Percentiles rank a stretch among this genome's conserved stretches.
These are phyloP conservation scores for Porites rus DNA, from an alignment of 92 coral and sea anemone species.

Conservation along the genomic window DNA sequence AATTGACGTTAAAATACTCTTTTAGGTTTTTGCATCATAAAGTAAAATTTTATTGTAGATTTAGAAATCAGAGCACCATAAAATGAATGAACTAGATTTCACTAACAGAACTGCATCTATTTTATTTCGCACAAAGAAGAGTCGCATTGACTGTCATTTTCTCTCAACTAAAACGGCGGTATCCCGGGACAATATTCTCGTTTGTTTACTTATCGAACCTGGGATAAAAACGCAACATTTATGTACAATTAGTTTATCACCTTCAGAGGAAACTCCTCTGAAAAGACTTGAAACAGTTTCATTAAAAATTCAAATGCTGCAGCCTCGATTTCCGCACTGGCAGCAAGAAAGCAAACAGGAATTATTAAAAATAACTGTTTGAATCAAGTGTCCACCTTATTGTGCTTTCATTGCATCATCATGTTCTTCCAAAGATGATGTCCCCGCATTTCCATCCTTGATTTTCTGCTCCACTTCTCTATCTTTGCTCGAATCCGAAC, in stretches of 20 bases:
- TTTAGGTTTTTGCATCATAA: neutral
- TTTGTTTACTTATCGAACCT: neutral
- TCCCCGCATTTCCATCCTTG: neutral
- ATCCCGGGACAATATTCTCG: neutral
- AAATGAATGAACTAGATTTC: neutral
- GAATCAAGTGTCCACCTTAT: neutral
- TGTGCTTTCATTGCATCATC: neutral
- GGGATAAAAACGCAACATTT: neutral
- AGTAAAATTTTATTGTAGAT: neutral
- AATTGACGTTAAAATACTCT: neutral
- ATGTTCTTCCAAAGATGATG: constrained; percentile 6
- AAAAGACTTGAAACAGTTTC: neutral
- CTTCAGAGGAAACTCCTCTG: no score
- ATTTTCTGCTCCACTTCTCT: neutral
- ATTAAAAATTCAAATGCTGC: neutral
- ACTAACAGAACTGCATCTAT: neutral
- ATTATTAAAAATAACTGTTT: neutral
- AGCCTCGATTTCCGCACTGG: no score
- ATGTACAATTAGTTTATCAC: neutral
- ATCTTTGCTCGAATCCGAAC: constrained; percentile 18
- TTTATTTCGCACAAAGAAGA: neutral
- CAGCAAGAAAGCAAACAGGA: neutral
- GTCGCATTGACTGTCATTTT: neutral
- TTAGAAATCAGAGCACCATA: neutral
- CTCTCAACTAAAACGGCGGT: neutral